Base-by-base conservation (phyloP, 2,113 vertebrate genomes). In the Planiliza haematocheilus region DNA sequence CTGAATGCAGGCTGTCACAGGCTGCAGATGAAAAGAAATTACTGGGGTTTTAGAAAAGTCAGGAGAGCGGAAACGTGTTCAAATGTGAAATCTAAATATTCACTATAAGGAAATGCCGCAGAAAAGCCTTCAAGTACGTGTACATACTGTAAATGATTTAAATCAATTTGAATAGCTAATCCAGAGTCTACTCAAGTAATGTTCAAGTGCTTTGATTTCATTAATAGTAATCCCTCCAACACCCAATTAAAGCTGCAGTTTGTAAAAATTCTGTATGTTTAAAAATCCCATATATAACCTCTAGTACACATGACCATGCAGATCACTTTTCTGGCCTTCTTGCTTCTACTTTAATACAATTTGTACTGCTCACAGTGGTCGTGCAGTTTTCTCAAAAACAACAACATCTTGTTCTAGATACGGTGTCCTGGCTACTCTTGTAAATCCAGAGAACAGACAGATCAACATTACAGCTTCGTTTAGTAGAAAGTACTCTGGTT, bases 201-300 rank as follows among this genome's bases (percentile, higher is more conserved):
- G 24, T 65, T 65, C 17, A 16, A 59, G 3, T 43, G 24, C 13
- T 61, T 62, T 66, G 55, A 41, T 43, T 21, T 70, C 5, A 56
- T 74, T 56, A 36, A 36, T 45, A 45, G 13, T 39, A 4, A 8
- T 75, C 38, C 39, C 50, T 52, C 7, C 58, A 56, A 38, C 14
- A 10, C 5, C 11, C n/a, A 62, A 83, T 53, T 36, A 49, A 67
- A 43, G 21, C 42, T 20, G n/a, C 46, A 39, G 24, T 52, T 57
- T 60, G 3, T 42, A 16, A 34, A 7, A 60, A 66, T 7, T 52
- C 30, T 38, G 11, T 21, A 13, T 9, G 30, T 4, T 52, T 46
- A 42, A 36, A 78, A 41, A 51, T 11, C n/a, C 10, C 24, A 53
- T 11, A n/a, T 30, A 30, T 13, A 17, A 4, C 39, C 58, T 46